Evolutionary conservation across 2,888 invertebrate species (phyloP).

Genomic region (Colletes collaris): DNA sequence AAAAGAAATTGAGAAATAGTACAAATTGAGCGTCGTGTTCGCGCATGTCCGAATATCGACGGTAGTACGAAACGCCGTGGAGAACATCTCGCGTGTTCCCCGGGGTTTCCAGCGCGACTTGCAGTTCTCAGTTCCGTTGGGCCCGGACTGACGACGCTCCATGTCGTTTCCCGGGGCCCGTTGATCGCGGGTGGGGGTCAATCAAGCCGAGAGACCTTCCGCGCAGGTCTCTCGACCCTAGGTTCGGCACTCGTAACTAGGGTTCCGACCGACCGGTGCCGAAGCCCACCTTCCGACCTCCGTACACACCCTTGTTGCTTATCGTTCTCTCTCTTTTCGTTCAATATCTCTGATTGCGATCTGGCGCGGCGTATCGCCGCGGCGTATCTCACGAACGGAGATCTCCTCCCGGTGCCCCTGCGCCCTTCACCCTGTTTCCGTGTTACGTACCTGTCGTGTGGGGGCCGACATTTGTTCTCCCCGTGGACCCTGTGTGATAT

Average conservation of each 20-base stretch:
- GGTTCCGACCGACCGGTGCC: constrained; percentile 82
- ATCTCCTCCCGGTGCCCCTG: constrained; percentile 63
- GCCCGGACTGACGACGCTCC: constrained; percentile 9
- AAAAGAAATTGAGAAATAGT: neutral
- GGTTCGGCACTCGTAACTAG: constrained; percentile 83
- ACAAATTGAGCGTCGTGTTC: constrained; percentile 44
- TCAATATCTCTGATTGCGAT: constrained; percentile 12
- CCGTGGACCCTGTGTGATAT: constrained; percentile 31
- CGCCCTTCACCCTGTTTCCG: constrained; percentile 51
- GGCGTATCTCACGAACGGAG: constrained; percentile 39
- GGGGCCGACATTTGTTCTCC: constrained; percentile 39
- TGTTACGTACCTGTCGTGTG: constrained; percentile 59
- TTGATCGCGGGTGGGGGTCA: constrained; percentile 1
- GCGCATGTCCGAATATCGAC: neutral
- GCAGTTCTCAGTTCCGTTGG: neutral
- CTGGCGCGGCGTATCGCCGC: constrained; percentile 20
- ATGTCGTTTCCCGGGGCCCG: constrained; percentile 26
- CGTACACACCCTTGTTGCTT: constrained; percentile 73
- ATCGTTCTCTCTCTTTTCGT: neutral
- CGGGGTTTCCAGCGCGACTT: too few species aligned
- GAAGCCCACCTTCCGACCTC: constrained; percentile 80
- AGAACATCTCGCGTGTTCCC: constrained; percentile 13
- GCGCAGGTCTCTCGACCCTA: constrained; percentile 79
- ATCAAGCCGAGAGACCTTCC: constrained; percentile 73
- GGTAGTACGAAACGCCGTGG: neutral